A percentile compares a stretch with the other conserved stretches of the same genome.
Evolutionary conservation across 2,888 invertebrate genomes (phyloP).

Genomic region (Lingula anatina): DNA sequence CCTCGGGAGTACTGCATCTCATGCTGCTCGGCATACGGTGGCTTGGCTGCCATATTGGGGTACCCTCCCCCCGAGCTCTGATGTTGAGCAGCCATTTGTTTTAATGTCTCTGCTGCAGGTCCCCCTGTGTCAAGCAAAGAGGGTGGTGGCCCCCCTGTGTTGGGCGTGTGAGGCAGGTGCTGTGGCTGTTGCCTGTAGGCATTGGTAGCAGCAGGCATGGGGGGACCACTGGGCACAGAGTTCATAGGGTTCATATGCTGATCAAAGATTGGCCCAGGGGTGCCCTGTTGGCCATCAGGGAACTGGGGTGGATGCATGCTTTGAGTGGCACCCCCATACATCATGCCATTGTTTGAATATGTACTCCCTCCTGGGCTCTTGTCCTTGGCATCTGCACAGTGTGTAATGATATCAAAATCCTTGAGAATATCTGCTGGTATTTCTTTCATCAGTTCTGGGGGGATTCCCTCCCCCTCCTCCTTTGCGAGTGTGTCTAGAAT

Average conservation of each 20-base stretch:
- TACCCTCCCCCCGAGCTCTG: slow-evolving; percentile 61
- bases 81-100: slow-evolving; percentile 96
- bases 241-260: slow-evolving; percentile 17
- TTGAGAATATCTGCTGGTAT: slow-evolving; percentile 34
- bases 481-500: slow-evolving; percentile 73
- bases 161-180: slow-evolving; percentile 3
- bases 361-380: too few relatives aligned
- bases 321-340: slow-evolving; percentile 2
- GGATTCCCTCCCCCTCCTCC: slow-evolving; percentile 55
- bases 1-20: slow-evolving; percentile 8
- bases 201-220: slow-evolving; percentile 14
- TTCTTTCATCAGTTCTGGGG: slow-evolving; percentile 27
- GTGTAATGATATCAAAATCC: slow-evolving; percentile 15
- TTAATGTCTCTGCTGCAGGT: slow-evolving; percentile 89
- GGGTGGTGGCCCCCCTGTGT: slow-evolving; percentile 10
- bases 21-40: slow-evolving; percentile 7
- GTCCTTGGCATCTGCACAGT: slow-evolving; percentile 24
- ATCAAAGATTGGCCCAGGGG: slow-evolving; percentile 15
- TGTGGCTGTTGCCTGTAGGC: slow-evolving; percentile 3
- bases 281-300: slow-evolving; percentile 14
- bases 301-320: slow-evolving; percentile 6
- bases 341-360: slow-evolving; percentile 9
- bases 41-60: slow-evolving; percentile 11
- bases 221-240: slow-evolving; percentile 18
- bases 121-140: slow-evolving; percentile 54